Base-by-base conservation (phyloP, 1,140 invertebrate species). In the Dryas iulia region DNA sequence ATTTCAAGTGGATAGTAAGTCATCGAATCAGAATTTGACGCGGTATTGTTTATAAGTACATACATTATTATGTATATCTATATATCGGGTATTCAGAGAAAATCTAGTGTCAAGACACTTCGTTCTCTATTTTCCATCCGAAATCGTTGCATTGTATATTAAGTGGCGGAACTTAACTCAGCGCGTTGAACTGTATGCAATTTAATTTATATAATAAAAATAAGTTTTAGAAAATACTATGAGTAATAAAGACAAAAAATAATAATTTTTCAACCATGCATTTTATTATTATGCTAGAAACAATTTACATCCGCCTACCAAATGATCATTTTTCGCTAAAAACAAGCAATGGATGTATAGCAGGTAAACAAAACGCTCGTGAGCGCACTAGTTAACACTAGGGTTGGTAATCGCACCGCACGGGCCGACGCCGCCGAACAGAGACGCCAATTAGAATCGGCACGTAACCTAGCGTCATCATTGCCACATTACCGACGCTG, bases 361-460 rank as follows among this genome's bases (percentile, higher is more conserved):
- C 33, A 18, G 2, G 58, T 53, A 61, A 58, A 69, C 66, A 69
- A 63, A 58, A 30, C 14, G 21, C 18, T 64, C 54, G 35, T 52
- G 28, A 53, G 33, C 56, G 66, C 66, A 61, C 59, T 59, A 68
- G 59, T 61, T 35, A 59, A 53, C 67, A 64, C 33, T 63, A 7
- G 54, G 59, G 59, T 25, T 24, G 57, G 30, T 60, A 63, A 69
- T 64, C 30, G 39, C 33, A 14, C 33, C 39, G 53, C 39, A 69
- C 72, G 82, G 73, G 23, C 80, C 69, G 73, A 84, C 82, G 77
- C 78, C 73, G 65, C 2, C 72, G 65, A 82, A 85, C 79, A 83
- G 39, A 72, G 71, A 71, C 76, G 71, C 80, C 83, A 86, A 86
- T 86, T 83, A 86, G 76, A 74, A 78, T 73, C 71, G 58, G 60